Evolutionary conservation across 2,797 vertebrate genomes (phyloP).

Genomic region (Syncerus caffer): DNA sequence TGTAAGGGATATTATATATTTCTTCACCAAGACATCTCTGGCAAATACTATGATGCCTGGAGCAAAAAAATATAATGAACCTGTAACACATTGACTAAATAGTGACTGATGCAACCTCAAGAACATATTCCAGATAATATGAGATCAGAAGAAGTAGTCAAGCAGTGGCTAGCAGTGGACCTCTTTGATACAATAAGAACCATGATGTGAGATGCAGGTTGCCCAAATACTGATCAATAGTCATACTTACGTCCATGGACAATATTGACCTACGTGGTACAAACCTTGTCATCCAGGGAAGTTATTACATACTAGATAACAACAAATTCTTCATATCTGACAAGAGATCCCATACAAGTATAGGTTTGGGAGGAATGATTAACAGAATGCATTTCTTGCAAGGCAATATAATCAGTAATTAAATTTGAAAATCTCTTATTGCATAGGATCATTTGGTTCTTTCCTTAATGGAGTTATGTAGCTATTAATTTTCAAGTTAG

Average conservation of each 20-base stretch:
- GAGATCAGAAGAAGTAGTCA: background rate
- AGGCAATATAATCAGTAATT: background rate
- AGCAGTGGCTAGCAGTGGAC: background rate
- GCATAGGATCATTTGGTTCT: background rate
- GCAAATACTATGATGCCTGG: background rate
- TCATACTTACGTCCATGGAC: background rate
- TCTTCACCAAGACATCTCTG: background rate
- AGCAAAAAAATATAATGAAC: background rate
- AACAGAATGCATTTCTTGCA: background rate
- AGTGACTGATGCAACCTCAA: constrained; percentile 30
- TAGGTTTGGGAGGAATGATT: background rate
- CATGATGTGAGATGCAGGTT: background rate
- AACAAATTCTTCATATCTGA: background rate
- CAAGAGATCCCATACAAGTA: background rate
- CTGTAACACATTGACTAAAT: background rate
- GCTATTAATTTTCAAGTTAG: constrained; percentile 9
- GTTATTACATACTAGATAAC: background rate
- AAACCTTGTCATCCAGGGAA: background rate
- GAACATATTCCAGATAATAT: background rate
- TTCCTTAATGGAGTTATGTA: background rate
- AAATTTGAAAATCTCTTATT: background rate
- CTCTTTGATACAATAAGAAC: background rate
- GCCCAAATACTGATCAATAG: constrained; percentile 49
- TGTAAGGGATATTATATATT: constrained; percentile 48
- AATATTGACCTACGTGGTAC: constrained; percentile 20